These are phyloP conservation scores for Baryphthengus martii DNA, from an alignment of 2,113 vertebrate genomes.

Conservation along the genomic window DNA sequence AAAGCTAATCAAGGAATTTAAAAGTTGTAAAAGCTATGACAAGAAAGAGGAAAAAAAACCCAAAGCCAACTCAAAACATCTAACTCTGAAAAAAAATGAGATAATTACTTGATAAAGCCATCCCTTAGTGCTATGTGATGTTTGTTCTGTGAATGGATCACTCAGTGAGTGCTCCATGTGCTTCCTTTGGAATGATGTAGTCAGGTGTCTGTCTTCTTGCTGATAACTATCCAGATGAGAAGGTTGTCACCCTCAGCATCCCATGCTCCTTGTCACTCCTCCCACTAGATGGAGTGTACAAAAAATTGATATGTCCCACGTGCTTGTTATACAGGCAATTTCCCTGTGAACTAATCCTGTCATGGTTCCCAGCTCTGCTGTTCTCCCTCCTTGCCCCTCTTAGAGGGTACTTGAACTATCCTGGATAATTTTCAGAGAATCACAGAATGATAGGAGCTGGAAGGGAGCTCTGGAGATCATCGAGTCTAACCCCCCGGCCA, in stretches of 20 bases:
- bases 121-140: neutral
- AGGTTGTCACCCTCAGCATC: neutral
- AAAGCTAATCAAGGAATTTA: neutral
- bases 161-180: rapidly evolving
- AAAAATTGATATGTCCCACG: neutral
- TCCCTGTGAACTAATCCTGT: rapidly evolving
- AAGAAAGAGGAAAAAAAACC: neutral
- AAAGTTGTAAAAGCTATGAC: neutral
- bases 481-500: no score
- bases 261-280: neutral
- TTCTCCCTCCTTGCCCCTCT: rapidly evolving
- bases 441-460: no score
- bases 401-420: neutral
- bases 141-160: neutral
- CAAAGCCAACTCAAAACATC: neutral
- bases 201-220: neutral
- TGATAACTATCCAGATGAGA: neutral
- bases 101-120: neutral
- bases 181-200: neutral
- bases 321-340: neutral
- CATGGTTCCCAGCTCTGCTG: neutral
- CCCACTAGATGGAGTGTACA: neutral
- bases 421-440: neutral
- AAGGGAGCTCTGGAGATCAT: no score
- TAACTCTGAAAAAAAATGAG: neutral